A percentile compares a stretch with the other conserved stretches of the same genome.
These are phyloP conservation scores for Pelobates cultripes DNA, from an alignment of 2,797 vertebrate genomes.

Conservation along the genomic window DNA sequence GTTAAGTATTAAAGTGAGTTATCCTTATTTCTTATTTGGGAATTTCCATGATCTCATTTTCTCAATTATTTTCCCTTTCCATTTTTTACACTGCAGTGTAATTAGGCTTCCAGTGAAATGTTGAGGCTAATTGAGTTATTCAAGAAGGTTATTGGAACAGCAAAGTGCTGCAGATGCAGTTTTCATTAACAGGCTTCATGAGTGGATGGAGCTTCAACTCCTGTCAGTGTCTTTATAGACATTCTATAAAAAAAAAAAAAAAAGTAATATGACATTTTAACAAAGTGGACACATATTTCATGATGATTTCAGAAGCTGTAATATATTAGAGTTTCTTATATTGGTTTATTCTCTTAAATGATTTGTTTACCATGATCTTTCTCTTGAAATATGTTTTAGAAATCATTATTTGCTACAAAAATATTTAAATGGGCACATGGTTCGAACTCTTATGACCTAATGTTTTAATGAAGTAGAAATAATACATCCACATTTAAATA, in stretches of 20 bases:
- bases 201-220: neutral
- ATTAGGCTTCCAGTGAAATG: slow-evolving; percentile 16
- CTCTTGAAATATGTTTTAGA: no score
- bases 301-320: neutral
- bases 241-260: neutral
- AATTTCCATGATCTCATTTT: neutral
- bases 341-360: no score
- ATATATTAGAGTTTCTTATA: neutral
- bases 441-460: no score
- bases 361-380: no score
- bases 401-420: no score
- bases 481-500: neutral
- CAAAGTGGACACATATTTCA: neutral
- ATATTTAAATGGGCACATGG: no score
- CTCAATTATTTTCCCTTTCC: neutral
- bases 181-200: neutral
- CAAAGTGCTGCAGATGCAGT: slow-evolving; percentile 1
- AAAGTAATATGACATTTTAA: neutral
- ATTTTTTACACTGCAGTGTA: neutral
- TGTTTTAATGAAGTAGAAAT: neutral
- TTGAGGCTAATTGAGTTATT: slow-evolving; percentile 8
- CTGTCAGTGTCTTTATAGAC: neutral
- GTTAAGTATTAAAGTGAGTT: no score
- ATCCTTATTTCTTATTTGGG: neutral
- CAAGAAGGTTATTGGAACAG: slow-evolving; percentile 2